phyloP scores from a whole-genome alignment of 1,140 invertebrate species.

The Pomacea maculata region DNA sequence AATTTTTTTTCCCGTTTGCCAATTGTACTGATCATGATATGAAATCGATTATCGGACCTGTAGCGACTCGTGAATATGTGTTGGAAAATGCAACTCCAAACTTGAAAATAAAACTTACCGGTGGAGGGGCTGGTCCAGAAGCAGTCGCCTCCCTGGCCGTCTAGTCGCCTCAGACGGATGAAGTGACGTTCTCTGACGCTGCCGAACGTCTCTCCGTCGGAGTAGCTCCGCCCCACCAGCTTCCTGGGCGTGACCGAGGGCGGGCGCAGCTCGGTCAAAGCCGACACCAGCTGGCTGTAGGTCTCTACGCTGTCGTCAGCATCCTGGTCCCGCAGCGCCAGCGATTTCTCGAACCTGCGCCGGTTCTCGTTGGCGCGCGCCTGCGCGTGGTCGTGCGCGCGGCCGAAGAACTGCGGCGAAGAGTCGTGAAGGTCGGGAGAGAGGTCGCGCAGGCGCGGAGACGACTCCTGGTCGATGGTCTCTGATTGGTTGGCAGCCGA shows the following conservation, averaged over 20 bases:
- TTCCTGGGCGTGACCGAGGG: not conserved
- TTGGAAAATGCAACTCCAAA: too few species aligned
- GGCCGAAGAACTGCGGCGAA: too few species aligned
- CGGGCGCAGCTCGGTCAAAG: constrained; percentile 11
- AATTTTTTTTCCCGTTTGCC: too few species aligned
- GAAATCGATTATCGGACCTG: too few species aligned
- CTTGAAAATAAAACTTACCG: not conserved
- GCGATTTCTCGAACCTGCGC: not conserved
- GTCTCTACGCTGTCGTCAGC: constrained; percentile 15
- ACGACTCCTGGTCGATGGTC: not conserved
- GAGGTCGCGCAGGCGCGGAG: not conserved
- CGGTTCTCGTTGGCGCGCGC: constrained; percentile 9
- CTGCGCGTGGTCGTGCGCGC: not conserved
- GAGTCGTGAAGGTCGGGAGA: not conserved
- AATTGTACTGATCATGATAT: too few species aligned
- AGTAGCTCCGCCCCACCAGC: constrained; percentile 11
- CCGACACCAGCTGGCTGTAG: constrained; percentile 21
- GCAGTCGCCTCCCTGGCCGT: constrained; percentile 7
- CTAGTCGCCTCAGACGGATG: constrained; percentile 2
- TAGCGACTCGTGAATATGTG: too few species aligned
- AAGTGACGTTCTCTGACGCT: not conserved
- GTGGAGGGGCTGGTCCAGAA: not conserved
- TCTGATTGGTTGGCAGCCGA: constrained; percentile 7
- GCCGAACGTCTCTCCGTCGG: constrained; percentile 2
- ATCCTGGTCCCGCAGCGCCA: constrained; percentile 4